These are phyloP conservation scores for Ochropleura plecta DNA, from an alignment of 2,888 invertebrate species.

Conservation along the genomic window DNA sequence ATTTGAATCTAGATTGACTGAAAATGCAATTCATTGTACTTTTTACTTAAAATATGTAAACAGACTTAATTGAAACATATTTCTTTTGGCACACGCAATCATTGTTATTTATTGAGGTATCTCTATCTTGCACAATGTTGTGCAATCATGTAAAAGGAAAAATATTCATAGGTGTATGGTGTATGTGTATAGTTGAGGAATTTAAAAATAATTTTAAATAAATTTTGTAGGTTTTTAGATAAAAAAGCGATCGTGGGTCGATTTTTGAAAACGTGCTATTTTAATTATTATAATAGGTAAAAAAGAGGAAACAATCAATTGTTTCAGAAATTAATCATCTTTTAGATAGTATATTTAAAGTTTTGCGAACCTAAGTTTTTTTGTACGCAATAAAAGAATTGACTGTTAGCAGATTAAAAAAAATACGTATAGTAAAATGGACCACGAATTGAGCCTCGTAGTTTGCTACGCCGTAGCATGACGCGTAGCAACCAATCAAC, in stretches of 20 bases:
- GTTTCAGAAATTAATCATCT: background rate
- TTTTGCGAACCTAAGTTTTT: background rate
- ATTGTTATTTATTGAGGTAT: background rate
- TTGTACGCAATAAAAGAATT: background rate
- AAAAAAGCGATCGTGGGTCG: background rate
- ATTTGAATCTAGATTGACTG: background rate
- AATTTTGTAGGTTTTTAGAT: too few relatives aligned
- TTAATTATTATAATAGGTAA: background rate
- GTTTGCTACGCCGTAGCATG: constrained; percentile 21
- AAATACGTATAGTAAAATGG: background rate
- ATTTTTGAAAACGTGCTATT: background rate
- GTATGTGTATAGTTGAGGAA: background rate
- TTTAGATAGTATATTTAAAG: background rate
- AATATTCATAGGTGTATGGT: background rate
- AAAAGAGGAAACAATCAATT: background rate
- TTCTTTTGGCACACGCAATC: constrained; percentile 11
- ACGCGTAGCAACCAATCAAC: background rate
- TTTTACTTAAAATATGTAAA: constrained; percentile 5
- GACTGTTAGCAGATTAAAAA: background rate
- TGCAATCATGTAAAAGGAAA: constrained; percentile 5
- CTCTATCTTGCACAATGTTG: constrained; percentile 13
- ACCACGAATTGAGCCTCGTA: background rate
- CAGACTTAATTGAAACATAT: background rate
- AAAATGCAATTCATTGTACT: background rate
- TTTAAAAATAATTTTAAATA: background rate